A percentile compares a stretch with the other conserved stretches of the same genome.
phyloP scores from a whole-genome alignment of 35 echinoderm and acorn worm species.

The Apostichopus californicus region DNA sequence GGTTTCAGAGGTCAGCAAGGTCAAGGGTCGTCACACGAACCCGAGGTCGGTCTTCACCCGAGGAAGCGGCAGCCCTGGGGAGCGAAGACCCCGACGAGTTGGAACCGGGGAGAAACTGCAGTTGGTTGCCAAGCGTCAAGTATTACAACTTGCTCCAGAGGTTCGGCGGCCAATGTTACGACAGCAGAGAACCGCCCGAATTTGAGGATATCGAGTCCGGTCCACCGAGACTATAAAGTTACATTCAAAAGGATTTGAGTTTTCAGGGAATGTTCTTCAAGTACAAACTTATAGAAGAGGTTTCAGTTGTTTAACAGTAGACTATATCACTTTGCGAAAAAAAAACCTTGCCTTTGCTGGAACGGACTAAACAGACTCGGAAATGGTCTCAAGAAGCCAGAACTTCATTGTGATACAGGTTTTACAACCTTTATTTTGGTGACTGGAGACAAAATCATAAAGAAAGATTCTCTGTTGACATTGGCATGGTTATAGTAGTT shows the following conservation, averaged over 20 bases:
- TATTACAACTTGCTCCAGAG: slow-evolving; percentile 68
- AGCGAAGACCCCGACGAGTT: slow-evolving; percentile 25
- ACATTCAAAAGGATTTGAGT: no score
- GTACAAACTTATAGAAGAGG: not conserved
- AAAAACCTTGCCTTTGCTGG: not conserved
- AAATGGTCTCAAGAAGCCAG: no score
- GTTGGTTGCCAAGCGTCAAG: slow-evolving; percentile 78
- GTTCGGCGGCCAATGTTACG: slow-evolving; percentile 77
- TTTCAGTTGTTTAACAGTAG: not conserved
- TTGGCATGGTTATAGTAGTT: no score
- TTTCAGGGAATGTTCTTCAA: not conserved
- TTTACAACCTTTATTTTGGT: no score
- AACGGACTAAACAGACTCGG: no score
- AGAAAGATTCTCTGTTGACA: no score
- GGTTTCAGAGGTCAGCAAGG: slow-evolving; percentile 73
- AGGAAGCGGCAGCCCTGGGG: not conserved
- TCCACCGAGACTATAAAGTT: not conserved
- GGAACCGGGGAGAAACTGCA: slow-evolving; percentile 44
- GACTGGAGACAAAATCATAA: no score
- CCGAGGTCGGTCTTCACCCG: slow-evolving; percentile 59
- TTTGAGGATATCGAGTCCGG: slow-evolving; percentile 47
- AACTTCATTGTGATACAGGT: no score
- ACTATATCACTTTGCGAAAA: not conserved
- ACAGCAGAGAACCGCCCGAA: slow-evolving; percentile 63
- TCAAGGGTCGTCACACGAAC: slow-evolving; percentile 51